Evolutionary conservation across 2,113 vertebrate genomes (phyloP).

Genomic region (Syrrhaptes paradoxus): DNA sequence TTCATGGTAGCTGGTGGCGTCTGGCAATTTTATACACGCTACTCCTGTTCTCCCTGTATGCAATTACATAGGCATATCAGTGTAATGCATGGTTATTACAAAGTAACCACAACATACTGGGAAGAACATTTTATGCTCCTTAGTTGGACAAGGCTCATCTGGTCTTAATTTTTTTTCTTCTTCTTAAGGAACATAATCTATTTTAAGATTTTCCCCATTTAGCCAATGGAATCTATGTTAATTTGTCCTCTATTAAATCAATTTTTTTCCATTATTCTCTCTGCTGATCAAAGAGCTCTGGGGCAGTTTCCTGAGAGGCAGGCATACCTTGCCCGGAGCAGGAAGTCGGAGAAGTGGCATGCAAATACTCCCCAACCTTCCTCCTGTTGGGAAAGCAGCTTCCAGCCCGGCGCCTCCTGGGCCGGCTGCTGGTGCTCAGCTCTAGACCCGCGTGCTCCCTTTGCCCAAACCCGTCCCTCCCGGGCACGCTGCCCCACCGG

Average conservation of each 20-base stretch:
- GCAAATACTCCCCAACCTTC: neutral
- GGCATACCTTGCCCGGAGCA: neutral
- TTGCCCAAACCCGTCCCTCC: neutral
- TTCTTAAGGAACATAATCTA: constrained; percentile 63
- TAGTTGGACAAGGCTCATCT: constrained; percentile 64
- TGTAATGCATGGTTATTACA: neutral
- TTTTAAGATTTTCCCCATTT: constrained; percentile 45
- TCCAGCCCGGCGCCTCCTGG: neutral
- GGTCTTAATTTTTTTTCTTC: constrained; percentile 51
- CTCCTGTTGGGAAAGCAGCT: neutral
- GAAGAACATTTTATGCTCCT: constrained; percentile 34
- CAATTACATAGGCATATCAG: constrained; percentile 37
- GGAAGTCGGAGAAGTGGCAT: neutral
- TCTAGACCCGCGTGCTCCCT: fast-evolving
- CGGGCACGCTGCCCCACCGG: fast-evolving
- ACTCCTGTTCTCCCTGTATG: constrained; percentile 29
- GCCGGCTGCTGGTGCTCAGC: neutral
- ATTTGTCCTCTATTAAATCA: neutral
- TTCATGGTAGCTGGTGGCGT: neutral
- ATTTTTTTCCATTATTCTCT: neutral
- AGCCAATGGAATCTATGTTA: constrained; percentile 22
- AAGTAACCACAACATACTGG: constrained; percentile 31
- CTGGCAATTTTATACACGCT: neutral
- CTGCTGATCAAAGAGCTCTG: constrained; percentile 39
- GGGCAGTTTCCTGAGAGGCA: neutral